These are phyloP conservation scores for Coranthus polyacanthus DNA, from an alignment of 2,797 vertebrate species.

Conservation along the genomic window DNA sequence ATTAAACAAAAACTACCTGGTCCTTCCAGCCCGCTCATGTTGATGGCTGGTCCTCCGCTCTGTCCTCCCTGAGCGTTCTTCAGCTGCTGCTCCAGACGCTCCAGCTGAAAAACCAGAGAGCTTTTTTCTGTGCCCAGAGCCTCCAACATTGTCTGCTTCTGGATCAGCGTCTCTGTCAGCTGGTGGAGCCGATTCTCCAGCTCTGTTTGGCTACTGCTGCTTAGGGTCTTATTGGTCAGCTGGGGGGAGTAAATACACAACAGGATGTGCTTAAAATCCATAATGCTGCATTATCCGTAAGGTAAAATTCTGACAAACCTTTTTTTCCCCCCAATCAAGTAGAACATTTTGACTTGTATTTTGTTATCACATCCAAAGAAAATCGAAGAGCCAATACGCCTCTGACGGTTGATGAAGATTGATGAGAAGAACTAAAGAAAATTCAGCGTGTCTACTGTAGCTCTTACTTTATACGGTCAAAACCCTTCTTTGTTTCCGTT, in stretches of 20 bases:
- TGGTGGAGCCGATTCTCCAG: slow-evolving; percentile 97
- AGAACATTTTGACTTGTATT: too few relatives aligned
- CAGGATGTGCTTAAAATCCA: neutral
- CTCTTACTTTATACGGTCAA: too few relatives aligned
- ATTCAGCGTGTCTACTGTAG: too few relatives aligned
- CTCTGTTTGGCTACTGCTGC: slow-evolving; percentile 93
- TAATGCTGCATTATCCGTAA: too few relatives aligned
- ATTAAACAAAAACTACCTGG: slow-evolving; percentile 77
- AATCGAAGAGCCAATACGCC: too few relatives aligned
- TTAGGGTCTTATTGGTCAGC: slow-evolving; percentile 96
- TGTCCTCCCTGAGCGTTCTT: slow-evolving; percentile 86
- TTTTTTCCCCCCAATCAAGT: too few relatives aligned
- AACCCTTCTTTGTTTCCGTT: too few relatives aligned
- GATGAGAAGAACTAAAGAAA: too few relatives aligned
- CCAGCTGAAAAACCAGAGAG: slow-evolving; percentile 95
- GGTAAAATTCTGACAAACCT: too few relatives aligned
- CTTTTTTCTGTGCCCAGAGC: slow-evolving; percentile 97
- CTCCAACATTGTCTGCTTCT: slow-evolving; percentile 99
- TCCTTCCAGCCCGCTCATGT: slow-evolving; percentile 90
- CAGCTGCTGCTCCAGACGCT: slow-evolving; percentile 93
- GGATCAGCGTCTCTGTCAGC: slow-evolving; percentile 97
- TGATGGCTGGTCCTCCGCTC: slow-evolving; percentile 88
- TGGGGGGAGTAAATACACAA: slow-evolving; percentile 56
- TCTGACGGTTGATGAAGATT: too few relatives aligned
- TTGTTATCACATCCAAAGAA: too few relatives aligned